Base-by-base conservation (phyloP, 2,888 invertebrate genomes). In the Abscondita cerata region DNA sequence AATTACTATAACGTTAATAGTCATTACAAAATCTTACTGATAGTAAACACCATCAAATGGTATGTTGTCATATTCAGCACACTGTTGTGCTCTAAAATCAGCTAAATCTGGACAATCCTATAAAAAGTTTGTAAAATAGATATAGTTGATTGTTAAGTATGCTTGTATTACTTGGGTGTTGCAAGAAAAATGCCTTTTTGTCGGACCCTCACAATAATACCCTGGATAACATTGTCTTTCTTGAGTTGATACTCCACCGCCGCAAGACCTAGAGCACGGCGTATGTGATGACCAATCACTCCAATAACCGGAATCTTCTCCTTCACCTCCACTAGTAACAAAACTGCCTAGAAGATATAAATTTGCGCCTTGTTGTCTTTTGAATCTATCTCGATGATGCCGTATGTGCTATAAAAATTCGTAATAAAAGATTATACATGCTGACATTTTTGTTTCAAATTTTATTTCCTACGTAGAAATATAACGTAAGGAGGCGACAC, bases 31-130 rank as follows among this genome's bases (percentile, higher is more conserved):
- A 41, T 2, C 87, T 87, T 83, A 94, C 89, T 90, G 88, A 81
- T 96, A 94, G 71, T 85, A 86, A 52, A 88, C 84, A 41, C 92
- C 93, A 73, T 95, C 92, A 77, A 96, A 95, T 1, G 90, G 87
- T 44, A 89, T 84, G 54, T 84, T 84, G 81, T 98, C 90, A 80
- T 89, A 96, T 70, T 89, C 87, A 1, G 93, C 86, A 80, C 98
- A 99, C 79, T 99, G 98, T 69, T 93, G 88, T 0, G 89, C 85
- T 56, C 98, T 86, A 81, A 93, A 98, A 81, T 98, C 97, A 2
- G 78, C 80, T 36, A 86, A 87, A 36, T 88, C 88, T 0, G 93
- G 91, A 77, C 96, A 97, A 79, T 93, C 92, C 87, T 92, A 71
- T 61, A 55, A 52, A 38, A n/a, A 52, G 19, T 6, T 12, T 15